Evolutionary conservation across 92 coral and sea anemone species (phyloP), one percentile per base, ranked within the genome.

Genomic region (Siderastrea radians): DNA sequence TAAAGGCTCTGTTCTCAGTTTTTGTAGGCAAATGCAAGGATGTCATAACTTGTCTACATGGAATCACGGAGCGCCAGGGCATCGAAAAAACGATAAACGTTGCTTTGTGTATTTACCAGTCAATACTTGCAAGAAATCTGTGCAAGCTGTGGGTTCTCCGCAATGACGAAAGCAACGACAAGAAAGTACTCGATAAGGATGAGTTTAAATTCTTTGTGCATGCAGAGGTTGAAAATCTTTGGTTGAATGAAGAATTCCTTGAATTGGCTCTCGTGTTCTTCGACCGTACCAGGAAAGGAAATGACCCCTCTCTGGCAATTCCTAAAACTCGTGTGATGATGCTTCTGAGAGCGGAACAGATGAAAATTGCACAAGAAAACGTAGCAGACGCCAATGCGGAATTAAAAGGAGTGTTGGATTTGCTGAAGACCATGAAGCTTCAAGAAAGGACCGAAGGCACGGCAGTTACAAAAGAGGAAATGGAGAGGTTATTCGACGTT

Each of bases 121-220:
- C 98, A 49, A 61, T 93, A 2, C 76, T 95, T 15, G 94, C 98
- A 64, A 87, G 98, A 88, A 75, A 47, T 67, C 78, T 95, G 26
- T 78, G 89, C 85, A 84, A 85, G 50, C 7, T 90, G 78, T 91
- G 89, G 87, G 54, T 79, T 77, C 88, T 79, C 52, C 14, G 83
- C 59, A 15, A n/a, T 74, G 70, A 45, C 43, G 62, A 71, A 54
- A 50, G 53, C 47, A 78, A 26, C 46, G 84, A 58, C 38, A 44
- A 50, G 16, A 72, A 78, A 49, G 9, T 81, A 45, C 54, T 49
- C 53, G 72, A 79, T 16, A 83, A 86, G 50, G 90, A 90, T 4
- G 90, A 87, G 17, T 90, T 93, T 61, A 72, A n/a, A n/a, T 19
- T 68, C 55, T 87, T 90, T 68, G 87, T 87, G 8, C 67, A 54